Evolutionary conservation across 2,888 invertebrate species (phyloP), one percentile per base, ranked within the genome.

Genomic region (Lagria hirta): DNA sequence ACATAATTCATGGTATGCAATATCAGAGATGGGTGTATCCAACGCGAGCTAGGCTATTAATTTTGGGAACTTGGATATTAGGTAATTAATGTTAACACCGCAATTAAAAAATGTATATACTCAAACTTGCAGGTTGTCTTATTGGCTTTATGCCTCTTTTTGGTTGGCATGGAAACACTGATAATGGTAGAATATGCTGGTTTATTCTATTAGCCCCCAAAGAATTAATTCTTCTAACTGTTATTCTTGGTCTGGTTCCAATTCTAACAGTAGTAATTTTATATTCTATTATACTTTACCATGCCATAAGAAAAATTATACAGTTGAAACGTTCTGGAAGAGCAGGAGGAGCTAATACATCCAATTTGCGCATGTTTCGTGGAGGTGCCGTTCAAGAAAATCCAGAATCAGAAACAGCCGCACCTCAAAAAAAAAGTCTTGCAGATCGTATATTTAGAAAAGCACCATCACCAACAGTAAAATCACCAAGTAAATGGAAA

Each of bases 21-120:
- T 82, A 83, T 57, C 77, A 80, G 59, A 70, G 75, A 40, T 81
- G 79, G 76, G 75, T 81, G 32, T 80, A 75, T 51, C 77, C 80
- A 1, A 75, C 72, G 1, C 72, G 79, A 51, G 80, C 80, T 2
- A 71, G 81, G 35, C 65, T 77, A 3, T 73, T 78, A 44, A 80
- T 82, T 17, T 46, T 73, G 1, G 61, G 73, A 16, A 75, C 78
- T 11, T 82, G 82, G 82, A 52, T 79, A 22, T 65, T 80, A 12
- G 76, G 80, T 79, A 67, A 34, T 26, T 36, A 18, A 18, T 6
- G 8, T 10, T 7, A 8, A 17, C 26, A 27, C 26, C 16, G 18
- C 7, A 26, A 28, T 21, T 13, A 5, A 33, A 43, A 26, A 33
- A 24, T 10, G 1, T 20, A 34, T 17, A 17, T 17, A 32, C 17